A percentile compares a stretch with the other conserved stretches of the same genome.
Conservation (phyloP, 2,888 invertebrate genomes). For the Oscheius myriophilus region DNA sequence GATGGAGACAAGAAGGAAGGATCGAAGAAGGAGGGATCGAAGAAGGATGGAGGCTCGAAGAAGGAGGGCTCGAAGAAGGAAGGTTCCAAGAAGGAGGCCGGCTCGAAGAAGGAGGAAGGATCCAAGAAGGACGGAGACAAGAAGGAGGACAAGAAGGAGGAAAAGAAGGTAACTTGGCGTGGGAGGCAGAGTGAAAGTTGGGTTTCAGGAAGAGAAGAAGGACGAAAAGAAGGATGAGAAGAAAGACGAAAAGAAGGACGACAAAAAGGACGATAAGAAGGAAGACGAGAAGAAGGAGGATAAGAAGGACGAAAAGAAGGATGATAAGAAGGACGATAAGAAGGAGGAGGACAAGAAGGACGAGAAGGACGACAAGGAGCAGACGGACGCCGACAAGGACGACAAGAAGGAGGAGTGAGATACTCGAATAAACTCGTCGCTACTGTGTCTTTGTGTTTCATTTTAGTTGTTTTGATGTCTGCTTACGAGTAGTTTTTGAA, state of each 20-base stretch:
- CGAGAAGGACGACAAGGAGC: not conserved
- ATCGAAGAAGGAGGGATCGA: not conserved
- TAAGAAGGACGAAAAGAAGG: not conserved
- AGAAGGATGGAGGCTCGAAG: not conserved
- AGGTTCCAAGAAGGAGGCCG: no score
- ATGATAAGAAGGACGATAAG: not conserved
- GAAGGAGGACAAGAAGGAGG: conserved; percentile 1
- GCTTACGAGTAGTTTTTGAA: no score
- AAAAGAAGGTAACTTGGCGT: not conserved
- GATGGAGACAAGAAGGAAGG: not conserved
- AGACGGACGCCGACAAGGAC: no score
- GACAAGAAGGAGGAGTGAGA: no score
- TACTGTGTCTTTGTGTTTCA: no score
- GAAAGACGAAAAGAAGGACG: no score
- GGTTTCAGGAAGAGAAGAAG: no score
- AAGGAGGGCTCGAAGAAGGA: not conserved
- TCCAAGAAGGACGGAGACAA: not conserved
- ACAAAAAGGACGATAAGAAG: not conserved
- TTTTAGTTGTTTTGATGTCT: no score
- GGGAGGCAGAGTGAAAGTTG: no score
- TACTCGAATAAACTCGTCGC: no score
- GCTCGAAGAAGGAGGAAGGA: conserved; percentile 1
- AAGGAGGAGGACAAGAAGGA: no score
- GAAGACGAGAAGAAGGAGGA: not conserved
- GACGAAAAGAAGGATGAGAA: no score